Percentiles rank a stretch among this genome's conserved stretches.
phyloP scores from a whole-genome alignment of 1,140 invertebrate genomes.

The Saccostrea cuccullata region DNA sequence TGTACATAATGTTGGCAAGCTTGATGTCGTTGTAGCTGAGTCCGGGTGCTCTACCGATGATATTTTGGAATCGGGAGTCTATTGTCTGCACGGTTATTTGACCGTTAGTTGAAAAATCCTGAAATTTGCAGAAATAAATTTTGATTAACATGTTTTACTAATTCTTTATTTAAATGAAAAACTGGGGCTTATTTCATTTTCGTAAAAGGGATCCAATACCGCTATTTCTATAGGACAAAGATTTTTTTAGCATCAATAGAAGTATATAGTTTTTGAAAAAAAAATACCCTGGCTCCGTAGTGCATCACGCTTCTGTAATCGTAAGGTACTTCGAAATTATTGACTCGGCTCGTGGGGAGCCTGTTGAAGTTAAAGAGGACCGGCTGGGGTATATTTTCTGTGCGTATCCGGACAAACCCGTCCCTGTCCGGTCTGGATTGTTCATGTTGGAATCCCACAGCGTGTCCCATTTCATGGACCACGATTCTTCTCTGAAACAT shows the following conservation, averaged over 20 bases:
- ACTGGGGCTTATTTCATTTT: no score
- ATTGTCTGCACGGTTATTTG: slow-evolving; percentile 61
- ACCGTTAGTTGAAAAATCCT: slow-evolving; percentile 60
- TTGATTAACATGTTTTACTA: no score
- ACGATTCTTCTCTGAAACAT: slow-evolving; percentile 63
- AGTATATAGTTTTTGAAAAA: no score
- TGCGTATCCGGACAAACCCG: slow-evolving; percentile 72
- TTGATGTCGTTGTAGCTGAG: slow-evolving; percentile 68
- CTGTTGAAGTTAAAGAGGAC: slow-evolving; percentile 97
- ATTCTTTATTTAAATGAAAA: no score
- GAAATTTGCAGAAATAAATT: background rate
- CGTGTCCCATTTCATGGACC: slow-evolving; percentile 73
- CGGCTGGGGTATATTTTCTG: slow-evolving; percentile 67
- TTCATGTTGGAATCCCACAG: slow-evolving; percentile 82
- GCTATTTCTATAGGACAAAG: no score
- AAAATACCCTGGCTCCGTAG: slow-evolving; percentile 82
- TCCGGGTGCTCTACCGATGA: slow-evolving; percentile 62
- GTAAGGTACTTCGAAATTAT: slow-evolving; percentile 93
- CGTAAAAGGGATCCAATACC: no score
- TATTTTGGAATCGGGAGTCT: slow-evolving; percentile 59
- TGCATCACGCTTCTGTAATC: slow-evolving; percentile 96
- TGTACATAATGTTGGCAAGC: slow-evolving; percentile 66
- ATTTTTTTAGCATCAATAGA: no score
- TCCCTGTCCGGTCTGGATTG: slow-evolving; percentile 78
- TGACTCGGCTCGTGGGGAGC: slow-evolving; percentile 93